Evolutionary conservation across 2,797 vertebrate species (phyloP), one percentile per base, ranked within the genome.

Genomic region (Microtus californicus): DNA sequence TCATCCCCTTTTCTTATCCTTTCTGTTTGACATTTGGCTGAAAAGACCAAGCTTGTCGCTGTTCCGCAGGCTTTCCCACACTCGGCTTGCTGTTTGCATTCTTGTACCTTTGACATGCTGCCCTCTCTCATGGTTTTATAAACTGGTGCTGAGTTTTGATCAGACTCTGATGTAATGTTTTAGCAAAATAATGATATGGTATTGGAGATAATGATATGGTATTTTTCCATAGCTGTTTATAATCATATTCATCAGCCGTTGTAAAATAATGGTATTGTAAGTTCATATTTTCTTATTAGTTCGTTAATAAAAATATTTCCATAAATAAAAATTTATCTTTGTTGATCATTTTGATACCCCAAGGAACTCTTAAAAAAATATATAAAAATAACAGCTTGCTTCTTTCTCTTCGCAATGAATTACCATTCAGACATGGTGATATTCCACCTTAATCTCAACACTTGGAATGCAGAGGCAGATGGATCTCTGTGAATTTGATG

Each of bases 371-470:
- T 71, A 65, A 23, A 63, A 63, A 67, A 19, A 87, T 65, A 86
- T 56, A 56, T 56, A 56, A 6, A 56, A 6, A 56, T 7, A 56
- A 65, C 48, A 45, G 10, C 5, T 37, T 40, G 27, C 12, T 54
- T 81, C 56, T 95, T 89, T 92, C 65, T 88, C 13, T 82, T 54
- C 29, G 31, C 48, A 90, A 69, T 54, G 51, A 90, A 86, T 48
- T n/a, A 14, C 5, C n/a, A 14, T n/a, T 12, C 17, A 51, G 77
- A 34, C 19, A 76, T 45, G 40, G 40, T 76, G 25, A 27, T 25
- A 45, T 17, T 31, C 25, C 23, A n/a, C 34, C 51, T 56, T 80
- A n/a, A 56, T 37, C 19, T 56, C 21, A 56, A 10, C 78, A n/a
- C 34, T 80, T 56, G 19, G 48, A 51, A 79, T 19, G 19, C 31